These are phyloP conservation scores for Oligia fasciuncula DNA, from an alignment of 2,888 invertebrate species.

Conservation along the genomic window DNA sequence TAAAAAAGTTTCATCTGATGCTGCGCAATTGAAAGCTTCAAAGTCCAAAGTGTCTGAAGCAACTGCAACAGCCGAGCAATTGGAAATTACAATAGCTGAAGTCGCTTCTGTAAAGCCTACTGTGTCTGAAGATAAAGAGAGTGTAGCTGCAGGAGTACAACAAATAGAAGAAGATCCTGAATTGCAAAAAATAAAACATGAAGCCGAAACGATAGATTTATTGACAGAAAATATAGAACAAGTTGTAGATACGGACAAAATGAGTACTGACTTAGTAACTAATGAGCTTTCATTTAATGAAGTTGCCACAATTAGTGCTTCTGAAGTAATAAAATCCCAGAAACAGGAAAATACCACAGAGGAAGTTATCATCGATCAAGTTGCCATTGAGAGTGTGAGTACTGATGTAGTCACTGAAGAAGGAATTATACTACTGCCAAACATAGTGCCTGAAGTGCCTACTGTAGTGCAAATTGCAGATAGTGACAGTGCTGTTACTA, in stretches of 20 bases:
- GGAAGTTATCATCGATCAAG: not conserved
- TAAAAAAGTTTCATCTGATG: slow-evolving; percentile 16
- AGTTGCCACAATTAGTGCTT: not conserved
- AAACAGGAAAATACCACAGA: not conserved
- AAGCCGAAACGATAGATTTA: not conserved
- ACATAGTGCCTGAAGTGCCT: not conserved
- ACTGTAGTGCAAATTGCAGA: not conserved
- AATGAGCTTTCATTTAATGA: not conserved
- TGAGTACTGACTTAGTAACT: not conserved
- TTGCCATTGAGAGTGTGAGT: not conserved
- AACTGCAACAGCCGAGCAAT: not conserved
- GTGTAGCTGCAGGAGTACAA: not conserved
- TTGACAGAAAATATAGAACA: not conserved
- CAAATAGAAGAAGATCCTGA: not conserved
- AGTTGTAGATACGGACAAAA: not conserved
- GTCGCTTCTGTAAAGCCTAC: not conserved
- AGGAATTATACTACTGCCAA: not conserved
- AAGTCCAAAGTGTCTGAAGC: slow-evolving; percentile 7
- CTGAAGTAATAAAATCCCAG: not conserved
- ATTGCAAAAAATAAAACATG: slow-evolving; percentile 7
- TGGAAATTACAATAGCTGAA: not conserved
- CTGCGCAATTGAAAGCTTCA: slow-evolving; percentile 4
- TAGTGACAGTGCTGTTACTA: not conserved
- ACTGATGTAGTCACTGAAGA: slow-evolving; percentile 2
- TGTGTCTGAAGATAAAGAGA: slow-evolving; percentile 8